Percentiles rank a stretch among this genome's conserved stretches.
These are phyloP conservation scores for Bradysia coprophila DNA, from an alignment of 1,140 invertebrate species.

Conservation along the genomic window DNA sequence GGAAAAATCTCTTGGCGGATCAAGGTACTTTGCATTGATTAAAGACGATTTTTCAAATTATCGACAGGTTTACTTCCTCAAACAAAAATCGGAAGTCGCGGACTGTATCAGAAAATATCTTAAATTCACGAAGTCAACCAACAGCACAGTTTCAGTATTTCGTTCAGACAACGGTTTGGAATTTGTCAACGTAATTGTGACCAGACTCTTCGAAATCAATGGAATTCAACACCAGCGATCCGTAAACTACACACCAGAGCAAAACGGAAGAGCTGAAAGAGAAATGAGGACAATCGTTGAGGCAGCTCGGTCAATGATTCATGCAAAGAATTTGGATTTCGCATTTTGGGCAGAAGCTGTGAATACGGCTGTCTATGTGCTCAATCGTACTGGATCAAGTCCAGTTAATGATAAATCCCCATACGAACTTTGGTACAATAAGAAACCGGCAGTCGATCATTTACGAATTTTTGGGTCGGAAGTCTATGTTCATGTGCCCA, in stretches of 20 bases:
- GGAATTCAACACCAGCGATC: constrained; percentile 20
- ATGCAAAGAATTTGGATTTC: neutral
- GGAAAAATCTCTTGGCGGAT: constrained; percentile 13
- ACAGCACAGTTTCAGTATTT: constrained; percentile 16
- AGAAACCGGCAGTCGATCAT: neutral
- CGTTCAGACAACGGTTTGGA: constrained; percentile 26
- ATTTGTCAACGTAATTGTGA: constrained; percentile 18
- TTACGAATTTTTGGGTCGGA: neutral
- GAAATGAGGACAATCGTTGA: neutral
- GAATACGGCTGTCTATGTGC: neutral
- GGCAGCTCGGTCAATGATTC: neutral
- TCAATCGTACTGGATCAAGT: constrained; percentile 9
- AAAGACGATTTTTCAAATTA: constrained; percentile 25
- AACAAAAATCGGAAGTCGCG: constrained; percentile 20
- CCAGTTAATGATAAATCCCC: neutral
- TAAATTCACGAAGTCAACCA: constrained; percentile 14
- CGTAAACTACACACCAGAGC: constrained; percentile 24
- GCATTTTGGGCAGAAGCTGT: constrained; percentile 1
- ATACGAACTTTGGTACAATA: neutral
- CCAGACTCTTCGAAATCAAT: constrained; percentile 9
- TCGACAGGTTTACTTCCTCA: constrained; percentile 21
- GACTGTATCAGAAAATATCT: constrained; percentile 18
- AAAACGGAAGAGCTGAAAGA: constrained; percentile 20
- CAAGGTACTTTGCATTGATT: constrained; percentile 18
- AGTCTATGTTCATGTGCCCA: neutral